Evolutionary conservation across 2,113 vertebrate genomes (phyloP), one percentile per base, ranked within the genome.

Genomic region (Tragelaphus scriptus): DNA sequence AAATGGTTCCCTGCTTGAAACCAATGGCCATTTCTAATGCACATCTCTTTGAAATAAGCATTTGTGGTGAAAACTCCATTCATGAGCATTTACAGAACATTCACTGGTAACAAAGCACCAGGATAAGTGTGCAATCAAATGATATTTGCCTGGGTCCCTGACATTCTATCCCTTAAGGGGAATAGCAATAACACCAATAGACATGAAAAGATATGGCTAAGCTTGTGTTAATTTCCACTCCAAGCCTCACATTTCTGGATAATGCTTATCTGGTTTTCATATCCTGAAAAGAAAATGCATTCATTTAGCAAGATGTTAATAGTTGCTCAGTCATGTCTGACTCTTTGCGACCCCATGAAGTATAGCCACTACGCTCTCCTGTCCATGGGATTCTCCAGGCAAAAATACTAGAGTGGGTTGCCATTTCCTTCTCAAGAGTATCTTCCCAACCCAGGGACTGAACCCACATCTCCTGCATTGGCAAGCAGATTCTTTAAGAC

Each of bases 1-100:
- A 98, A 95, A 93, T 49, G 32, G 80, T 91, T 97, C 84, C 65
- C 91, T 97, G 77, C 90, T 94, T 95, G 80, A 97, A 94, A 82
- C 55, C 30, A 93, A 30, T 89, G 81, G 56, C 86, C 11, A n/a
- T 93, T 97, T 94, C 93, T 77, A 86, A 93, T 17, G 47, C 32
- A 80, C 26, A 51, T 53, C 26, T 94, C 87, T 96, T 96, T 80
- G 92, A 97, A 97, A 96, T 95, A 97, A 96, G 19, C 61, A 94
- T 71, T 94, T 94, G 80, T 89, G 17, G 92, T 92, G 36, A 95
- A 91, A 95, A 94, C 13, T 56, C 36, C 77, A 95, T 58, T 44
- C 63, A 55, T 23, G 84, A 94, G 47, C 85, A 86, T 82, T 95
- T 96, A 56, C 55, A 55, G 79, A 97, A 86, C 25, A 71, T 58